phyloP scores from a whole-genome alignment of 2,888 invertebrate genomes.

The Parasteatoda lunata region DNA sequence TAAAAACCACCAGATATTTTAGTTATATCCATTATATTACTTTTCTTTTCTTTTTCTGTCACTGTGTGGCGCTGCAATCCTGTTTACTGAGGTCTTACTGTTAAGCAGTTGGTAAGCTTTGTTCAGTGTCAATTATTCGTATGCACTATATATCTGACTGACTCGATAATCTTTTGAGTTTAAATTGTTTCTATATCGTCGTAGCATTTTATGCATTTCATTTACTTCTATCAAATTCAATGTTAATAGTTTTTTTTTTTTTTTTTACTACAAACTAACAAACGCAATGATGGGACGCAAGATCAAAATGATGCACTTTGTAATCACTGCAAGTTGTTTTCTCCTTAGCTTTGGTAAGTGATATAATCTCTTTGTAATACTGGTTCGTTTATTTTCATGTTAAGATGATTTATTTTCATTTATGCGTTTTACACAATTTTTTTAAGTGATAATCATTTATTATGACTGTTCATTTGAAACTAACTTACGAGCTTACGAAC shows the following conservation, averaged over 20 bases:
- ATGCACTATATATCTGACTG: neutral
- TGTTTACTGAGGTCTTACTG: neutral
- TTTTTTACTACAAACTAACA: neutral
- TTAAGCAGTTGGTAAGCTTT: neutral
- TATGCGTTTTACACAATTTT: neutral
- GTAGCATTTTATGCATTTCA: too few species aligned
- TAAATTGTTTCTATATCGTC: too few species aligned
- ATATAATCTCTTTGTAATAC: neutral
- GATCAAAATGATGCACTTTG: neutral
- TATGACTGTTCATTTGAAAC: neutral
- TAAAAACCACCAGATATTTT: neutral
- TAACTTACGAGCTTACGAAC: too few species aligned
- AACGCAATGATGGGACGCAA: neutral
- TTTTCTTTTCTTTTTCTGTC: constrained; percentile 27
- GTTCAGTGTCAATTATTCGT: neutral
- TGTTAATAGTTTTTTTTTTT: too few species aligned
- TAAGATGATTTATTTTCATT: neutral
- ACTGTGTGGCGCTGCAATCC: constrained; percentile 57
- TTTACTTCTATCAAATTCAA: too few species aligned
- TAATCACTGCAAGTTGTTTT: neutral
- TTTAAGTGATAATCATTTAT: neutral
- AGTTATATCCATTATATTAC: neutral
- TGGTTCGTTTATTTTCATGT: neutral
- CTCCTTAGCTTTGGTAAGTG: neutral
- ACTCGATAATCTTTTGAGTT: too few species aligned